These are phyloP conservation scores for Megathymus violae DNA, from an alignment of 1,140 invertebrate genomes.

Conservation along the genomic window DNA sequence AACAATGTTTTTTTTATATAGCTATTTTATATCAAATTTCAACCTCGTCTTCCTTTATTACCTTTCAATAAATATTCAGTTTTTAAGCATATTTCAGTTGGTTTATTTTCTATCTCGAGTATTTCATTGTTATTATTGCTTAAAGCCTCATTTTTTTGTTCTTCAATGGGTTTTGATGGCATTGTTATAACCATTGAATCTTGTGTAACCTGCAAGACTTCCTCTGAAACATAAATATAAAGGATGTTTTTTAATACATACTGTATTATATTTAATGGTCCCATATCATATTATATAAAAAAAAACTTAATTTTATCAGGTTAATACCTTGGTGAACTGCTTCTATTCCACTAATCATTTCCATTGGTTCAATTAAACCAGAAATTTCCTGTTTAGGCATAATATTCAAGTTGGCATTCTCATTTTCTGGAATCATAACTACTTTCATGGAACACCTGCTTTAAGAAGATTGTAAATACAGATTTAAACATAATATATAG, in stretches of 20 bases:
- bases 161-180: neutral
- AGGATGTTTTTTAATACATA: no score
- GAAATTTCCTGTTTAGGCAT: neutral
- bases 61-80: slow-evolving; percentile 1
- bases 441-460: slow-evolving; percentile 13
- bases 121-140: neutral
- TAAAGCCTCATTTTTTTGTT: neutral
- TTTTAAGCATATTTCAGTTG: neutral
- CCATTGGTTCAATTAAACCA: neutral
- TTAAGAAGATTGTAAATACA: neutral
- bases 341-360: neutral
- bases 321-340: neutral
- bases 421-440: slow-evolving; percentile 8
- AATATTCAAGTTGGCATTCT: neutral
- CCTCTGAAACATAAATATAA: neutral
- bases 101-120: neutral
- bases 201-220: neutral
- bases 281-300: no score
- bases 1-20: neutral
- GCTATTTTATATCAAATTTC: neutral
- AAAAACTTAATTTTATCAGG: neutral
- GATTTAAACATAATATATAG: neutral
- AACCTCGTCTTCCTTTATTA: neutral
- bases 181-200: neutral
- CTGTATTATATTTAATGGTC: no score